phyloP scores from a whole-genome alignment of 2,797 vertebrate species.

The Danio choprae region DNA sequence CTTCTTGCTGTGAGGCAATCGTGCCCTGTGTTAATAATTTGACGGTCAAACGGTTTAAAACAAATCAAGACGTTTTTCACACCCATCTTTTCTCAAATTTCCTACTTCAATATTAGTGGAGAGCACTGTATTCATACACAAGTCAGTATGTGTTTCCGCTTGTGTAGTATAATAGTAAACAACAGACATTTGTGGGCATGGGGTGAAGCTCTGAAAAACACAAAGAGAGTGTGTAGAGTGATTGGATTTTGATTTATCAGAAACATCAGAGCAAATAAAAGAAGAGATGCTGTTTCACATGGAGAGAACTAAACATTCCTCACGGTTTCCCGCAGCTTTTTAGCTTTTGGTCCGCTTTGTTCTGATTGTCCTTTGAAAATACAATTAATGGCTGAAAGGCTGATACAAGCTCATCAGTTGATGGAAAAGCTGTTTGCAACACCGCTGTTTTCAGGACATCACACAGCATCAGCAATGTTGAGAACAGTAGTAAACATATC shows the following conservation, averaged over 20 bases:
- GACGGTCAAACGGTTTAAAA: no score
- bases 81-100: no score
- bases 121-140: no score
- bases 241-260: conserved; percentile 56
- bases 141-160: no score
- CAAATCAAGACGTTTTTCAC: no score
- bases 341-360: conserved; percentile 33
- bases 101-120: no score
- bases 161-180: conserved; percentile 48
- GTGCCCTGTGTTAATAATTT: no score
- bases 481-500: neutral
- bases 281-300: conserved; percentile 12
- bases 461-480: neutral
- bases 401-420: conserved; percentile 18
- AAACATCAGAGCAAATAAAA: conserved; percentile 47
- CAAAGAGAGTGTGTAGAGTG: conserved; percentile 42
- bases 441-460: neutral
- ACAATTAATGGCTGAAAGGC: conserved; percentile 38
- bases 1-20: no score
- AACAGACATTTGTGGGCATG: conserved; percentile 38
- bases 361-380: conserved; percentile 22
- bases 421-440: conserved; percentile 26
- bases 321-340: conserved; percentile 3
- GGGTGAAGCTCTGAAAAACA: conserved; percentile 20
- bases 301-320: conserved; percentile 18